Base-by-base conservation (phyloP, 2,888 invertebrate genomes). In the Eristalinus aeneus region DNA sequence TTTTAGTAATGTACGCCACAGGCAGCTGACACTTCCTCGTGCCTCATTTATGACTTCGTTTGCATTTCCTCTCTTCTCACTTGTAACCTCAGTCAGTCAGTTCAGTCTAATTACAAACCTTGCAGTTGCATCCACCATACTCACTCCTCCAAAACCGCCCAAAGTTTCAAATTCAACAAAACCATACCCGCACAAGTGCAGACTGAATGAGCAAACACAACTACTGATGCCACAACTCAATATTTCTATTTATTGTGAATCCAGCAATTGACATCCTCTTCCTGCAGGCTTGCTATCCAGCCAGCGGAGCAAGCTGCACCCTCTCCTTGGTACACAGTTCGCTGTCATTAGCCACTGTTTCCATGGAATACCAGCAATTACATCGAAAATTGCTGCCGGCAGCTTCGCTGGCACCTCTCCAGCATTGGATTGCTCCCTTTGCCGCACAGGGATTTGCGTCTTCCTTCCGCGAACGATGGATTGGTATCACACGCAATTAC, bases 401-500 rank as follows among this genome's bases (percentile, higher is more conserved):
- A 34, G 39, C 54, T 58, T 31, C 64, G 5, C 27, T 5, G 23
- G 31, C 36, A 65, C 56, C 31, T 31, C 27, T 20, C 16, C 9
- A 9, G 56, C n/a, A 31, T 5, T n/a, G 54, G 53, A 73, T 23
- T 61, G 16, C n/a, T 12, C 16, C 63, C 12, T 34, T 56, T 64
- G 36, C 31, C 27, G 39, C 31, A 22, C 4, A 27, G 16, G 56
- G 56, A 56, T 23, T 60, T 10, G n/a, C 27, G 58, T 12, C 60
- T 53, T 71, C 39, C 58, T 69, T 27, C 39, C 34, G n/a, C 36
- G 5, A 58, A 31, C 23, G n/a, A 65, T 56, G 36, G 56, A 74
- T 74, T 74, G 64, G 34, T 64, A 63, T 23, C 53, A 54, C 54
- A 34, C n/a, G 20, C 31, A 58, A 74, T 74, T 65, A 65, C 58